Evolutionary conservation across 2,888 invertebrate genomes (phyloP).

Genomic region (Lacanobia wlatinum): DNA sequence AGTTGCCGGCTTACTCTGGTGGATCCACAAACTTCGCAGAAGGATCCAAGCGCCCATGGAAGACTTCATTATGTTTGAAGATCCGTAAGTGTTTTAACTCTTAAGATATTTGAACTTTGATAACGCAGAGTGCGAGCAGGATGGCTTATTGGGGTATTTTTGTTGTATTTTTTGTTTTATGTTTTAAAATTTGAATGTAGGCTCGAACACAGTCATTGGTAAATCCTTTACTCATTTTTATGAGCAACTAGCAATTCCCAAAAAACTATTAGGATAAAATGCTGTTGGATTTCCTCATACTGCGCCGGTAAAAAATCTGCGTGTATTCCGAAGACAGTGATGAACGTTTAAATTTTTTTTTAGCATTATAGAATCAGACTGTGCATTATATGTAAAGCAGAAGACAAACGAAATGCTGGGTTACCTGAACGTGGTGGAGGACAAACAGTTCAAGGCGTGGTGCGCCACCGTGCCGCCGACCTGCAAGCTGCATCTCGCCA

Average conservation of each 20-base stretch:
- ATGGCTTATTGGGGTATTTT: too few species aligned
- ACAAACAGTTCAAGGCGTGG: conserved; percentile 93
- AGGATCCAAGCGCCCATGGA: conserved; percentile 91
- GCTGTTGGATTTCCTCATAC: too few species aligned
- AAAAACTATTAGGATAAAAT: too few species aligned
- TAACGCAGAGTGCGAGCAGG: too few species aligned
- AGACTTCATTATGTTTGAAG: conserved; percentile 92
- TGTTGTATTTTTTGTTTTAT: too few species aligned
- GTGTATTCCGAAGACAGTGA: neutral
- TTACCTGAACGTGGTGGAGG: conserved; percentile 92
- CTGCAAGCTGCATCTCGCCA: conserved; percentile 91
- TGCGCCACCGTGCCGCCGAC: conserved; percentile 91
- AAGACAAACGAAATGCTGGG: conserved; percentile 93
- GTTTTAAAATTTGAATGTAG: too few species aligned
- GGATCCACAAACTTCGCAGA: conserved; percentile 92
- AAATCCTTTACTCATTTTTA: neutral
- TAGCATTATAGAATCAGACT: conserved; percentile 91
- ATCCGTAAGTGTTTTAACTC: conserved; percentile 87
- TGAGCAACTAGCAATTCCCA: neutral
- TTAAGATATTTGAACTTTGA: neutral
- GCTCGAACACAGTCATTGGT: too few species aligned
- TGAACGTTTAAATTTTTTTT: neutral
- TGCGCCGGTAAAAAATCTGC: too few species aligned
- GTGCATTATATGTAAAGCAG: conserved; percentile 87
- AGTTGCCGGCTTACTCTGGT: conserved; percentile 94